Evolutionary conservation across 2,113 vertebrate species (phyloP).

Genomic region (Python bivittatus): DNA sequence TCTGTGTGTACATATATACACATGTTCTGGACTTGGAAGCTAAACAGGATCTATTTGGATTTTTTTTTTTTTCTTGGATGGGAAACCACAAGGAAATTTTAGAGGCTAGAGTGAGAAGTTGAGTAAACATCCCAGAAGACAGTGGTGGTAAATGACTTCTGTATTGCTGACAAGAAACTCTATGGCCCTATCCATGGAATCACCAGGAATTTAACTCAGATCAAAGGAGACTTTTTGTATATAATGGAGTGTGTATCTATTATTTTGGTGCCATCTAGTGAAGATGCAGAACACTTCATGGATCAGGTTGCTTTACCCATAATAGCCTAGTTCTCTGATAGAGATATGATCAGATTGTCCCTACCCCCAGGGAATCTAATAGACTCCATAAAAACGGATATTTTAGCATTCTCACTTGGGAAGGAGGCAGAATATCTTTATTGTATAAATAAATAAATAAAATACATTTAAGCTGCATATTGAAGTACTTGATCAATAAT

Average conservation of each 20-base stretch:
- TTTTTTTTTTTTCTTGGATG: no score
- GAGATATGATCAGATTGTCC: slow-evolving; percentile 4
- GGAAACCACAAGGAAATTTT: background rate
- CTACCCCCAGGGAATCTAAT: no score
- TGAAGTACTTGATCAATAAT: background rate
- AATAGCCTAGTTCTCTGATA: background rate
- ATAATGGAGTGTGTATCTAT: slow-evolving; percentile 34
- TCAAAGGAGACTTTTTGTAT: no score
- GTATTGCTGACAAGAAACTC: no score
- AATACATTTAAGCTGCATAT: background rate
- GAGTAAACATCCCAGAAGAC: no score
- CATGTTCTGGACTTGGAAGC: no score
- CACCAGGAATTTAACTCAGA: no score
- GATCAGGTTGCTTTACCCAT: background rate
- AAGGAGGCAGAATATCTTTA: background rate
- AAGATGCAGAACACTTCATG: background rate
- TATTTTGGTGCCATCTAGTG: slow-evolving; percentile 82
- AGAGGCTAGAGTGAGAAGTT: background rate
- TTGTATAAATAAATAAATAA: no score
- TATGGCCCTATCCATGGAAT: no score
- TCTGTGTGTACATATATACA: no score
- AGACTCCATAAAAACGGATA: background rate
- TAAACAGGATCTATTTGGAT: no score
- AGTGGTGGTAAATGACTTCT: no score
- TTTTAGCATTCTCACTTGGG: background rate